Evolutionary conservation across 2,113 vertebrate species (phyloP).

Genomic region (Chionodraco myersi): DNA sequence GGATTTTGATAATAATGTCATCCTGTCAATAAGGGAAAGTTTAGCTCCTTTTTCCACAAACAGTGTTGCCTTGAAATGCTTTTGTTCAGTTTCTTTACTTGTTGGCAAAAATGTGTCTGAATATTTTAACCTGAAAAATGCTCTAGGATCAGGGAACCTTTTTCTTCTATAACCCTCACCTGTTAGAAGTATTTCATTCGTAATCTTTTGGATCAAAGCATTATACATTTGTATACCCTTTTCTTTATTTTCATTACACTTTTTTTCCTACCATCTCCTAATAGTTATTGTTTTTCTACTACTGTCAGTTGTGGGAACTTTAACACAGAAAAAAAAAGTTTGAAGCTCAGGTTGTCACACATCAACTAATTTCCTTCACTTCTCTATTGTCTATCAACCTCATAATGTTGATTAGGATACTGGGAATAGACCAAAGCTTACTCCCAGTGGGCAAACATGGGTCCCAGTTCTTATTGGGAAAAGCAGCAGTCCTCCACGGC

Average conservation of each 20-base stretch:
- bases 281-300: too few species aligned
- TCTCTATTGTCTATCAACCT: background rate
- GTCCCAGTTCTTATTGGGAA: slow-evolving; percentile 21
- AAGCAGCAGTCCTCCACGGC: slow-evolving; percentile 37
- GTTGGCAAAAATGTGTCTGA: background rate
- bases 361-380: too few species aligned
- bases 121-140: slow-evolving; percentile 34
- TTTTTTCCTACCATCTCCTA: background rate
- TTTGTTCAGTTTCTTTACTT: slow-evolving; percentile 8
- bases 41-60: background rate
- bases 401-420: background rate
- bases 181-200: background rate
- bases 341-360: too few species aligned
- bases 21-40: slow-evolving; percentile 8
- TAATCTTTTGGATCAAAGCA: background rate
- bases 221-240: background rate
- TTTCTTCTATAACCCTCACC: background rate
- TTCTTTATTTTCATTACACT: background rate
- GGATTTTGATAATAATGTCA: background rate
- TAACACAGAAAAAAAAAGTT: too few species aligned
- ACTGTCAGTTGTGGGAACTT: too few species aligned
- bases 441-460: background rate
- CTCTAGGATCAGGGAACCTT: slow-evolving; percentile 6
- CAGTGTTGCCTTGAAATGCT: too few species aligned
- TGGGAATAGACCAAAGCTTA: slow-evolving; percentile 6